phyloP scores from a whole-genome alignment of 2,888 invertebrate species.

The Xylophagus ater region DNA sequence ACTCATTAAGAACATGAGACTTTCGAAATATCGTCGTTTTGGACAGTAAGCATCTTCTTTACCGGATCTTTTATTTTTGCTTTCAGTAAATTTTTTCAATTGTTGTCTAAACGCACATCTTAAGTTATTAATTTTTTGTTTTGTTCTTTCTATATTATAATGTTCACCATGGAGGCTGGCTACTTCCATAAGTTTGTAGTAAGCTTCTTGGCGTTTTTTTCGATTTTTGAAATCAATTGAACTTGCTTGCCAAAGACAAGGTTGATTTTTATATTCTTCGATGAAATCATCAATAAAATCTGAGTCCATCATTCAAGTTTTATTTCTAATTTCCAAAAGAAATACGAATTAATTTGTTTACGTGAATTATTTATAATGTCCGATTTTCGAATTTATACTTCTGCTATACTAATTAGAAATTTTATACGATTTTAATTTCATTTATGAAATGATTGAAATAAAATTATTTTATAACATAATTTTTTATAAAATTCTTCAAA shows the following conservation, averaged over 20 bases:
- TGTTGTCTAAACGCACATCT: constrained; percentile 37
- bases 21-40: constrained; percentile 36
- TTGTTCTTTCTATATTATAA: constrained; percentile 37
- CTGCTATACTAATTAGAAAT: too few relatives aligned
- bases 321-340: too few relatives aligned
- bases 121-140: constrained; percentile 38
- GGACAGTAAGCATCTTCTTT: constrained; percentile 37
- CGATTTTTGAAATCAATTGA: constrained; percentile 35
- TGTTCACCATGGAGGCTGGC: constrained; percentile 37
- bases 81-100: constrained; percentile 34
- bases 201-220: constrained; percentile 34
- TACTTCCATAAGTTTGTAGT: constrained; percentile 34
- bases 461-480: too few relatives aligned
- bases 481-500: too few relatives aligned
- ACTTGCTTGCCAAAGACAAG: constrained; percentile 37
- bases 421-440: too few relatives aligned
- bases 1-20: constrained; percentile 36
- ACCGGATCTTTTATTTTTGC: constrained; percentile 32
- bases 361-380: too few relatives aligned
- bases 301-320: too few relatives aligned
- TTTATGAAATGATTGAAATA: too few relatives aligned
- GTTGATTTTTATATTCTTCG: constrained; percentile 35
- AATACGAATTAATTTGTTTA: too few relatives aligned
- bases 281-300: constrained; percentile 39
- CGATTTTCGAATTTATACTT: too few relatives aligned